Evolutionary conservation across 2,888 invertebrate species (phyloP), one percentile per base, ranked within the genome.

Genomic region (Troides helena): DNA sequence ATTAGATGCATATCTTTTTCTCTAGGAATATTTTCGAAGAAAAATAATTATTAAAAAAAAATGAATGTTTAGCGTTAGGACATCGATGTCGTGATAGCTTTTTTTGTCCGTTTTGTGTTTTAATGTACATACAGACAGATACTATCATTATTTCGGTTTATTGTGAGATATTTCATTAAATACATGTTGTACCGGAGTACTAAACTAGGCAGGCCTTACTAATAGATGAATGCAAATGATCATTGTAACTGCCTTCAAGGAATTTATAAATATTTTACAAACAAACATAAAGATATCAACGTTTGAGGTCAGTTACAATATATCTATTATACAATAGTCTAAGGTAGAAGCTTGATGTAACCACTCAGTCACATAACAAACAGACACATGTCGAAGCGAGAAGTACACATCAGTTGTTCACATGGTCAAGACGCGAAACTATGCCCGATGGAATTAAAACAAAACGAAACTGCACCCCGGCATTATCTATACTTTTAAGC

Each of bases 1-100:
- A 85, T 89, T 92, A 92, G 92, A 91, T 88, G 92, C 92, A 92
- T 92, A 92, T 92, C 92, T 85, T 90, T 90, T 89, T 89, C 88
- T 89, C 87, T 92, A 92, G 90, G 84, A 82, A 85, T 90, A 90
- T 90, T 92, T 91, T 91, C 86, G 79, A 89, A 86, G 84, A 84
- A 79, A 85, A 88, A 81, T 63, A 63, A 65, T 36, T 53, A 53
- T 18, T 50, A 17, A 53, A 53, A 43, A 84, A 84, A 82, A 73
- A 66, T 84, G 85, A 87, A 87, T 85, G 90, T 90, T 85, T 89
- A 89, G 89, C 76, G 73, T 82, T 92, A 91, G 90, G 84, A 84
- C 84, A 75, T 91, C 69, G 86, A 82, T 92, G 92, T 92, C 90
- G 90, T 92, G 87, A 84, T 90, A 91, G 90, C 84, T 87, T 85